Base-by-base conservation (phyloP, 1,140 invertebrate genomes). In the Sinella curviseta region DNA sequence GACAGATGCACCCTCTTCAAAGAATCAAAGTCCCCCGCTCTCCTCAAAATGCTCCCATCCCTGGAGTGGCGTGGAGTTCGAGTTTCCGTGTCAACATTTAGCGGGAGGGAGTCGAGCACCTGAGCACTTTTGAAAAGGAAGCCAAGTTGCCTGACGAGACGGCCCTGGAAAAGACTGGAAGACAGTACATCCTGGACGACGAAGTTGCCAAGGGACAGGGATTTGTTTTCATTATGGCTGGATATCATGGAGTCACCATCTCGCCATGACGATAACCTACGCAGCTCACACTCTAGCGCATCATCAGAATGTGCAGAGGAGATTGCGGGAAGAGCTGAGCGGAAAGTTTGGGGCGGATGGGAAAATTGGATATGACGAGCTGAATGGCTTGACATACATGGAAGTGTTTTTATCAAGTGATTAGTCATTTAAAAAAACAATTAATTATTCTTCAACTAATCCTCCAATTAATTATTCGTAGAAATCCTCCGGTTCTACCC, bases 31-130 rank as follows among this genome's bases (percentile, higher is more conserved):
- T 8, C 8, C 3, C 55, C 57, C 4, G 1, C 74, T 8, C 20
- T 60, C 26, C 54, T 12, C 26, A 77, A 65, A 33, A 77, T 60
- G 48, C 16, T 77, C 4, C 8, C 26, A 2, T 30, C 28, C 20
- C 24, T 65, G 24, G 84, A 85, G 35, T 92, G 91, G 91, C 89
- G 88, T 83, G 84, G 88, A 1, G 80, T 90, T 2, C 85, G 91
- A 36, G 84, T 86, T n/a, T 90, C 91, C 74, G 84, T 91, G 54
- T 89, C 89, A 14, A 90, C 90, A 12, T 60, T 4, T 17, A 60
- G 55, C 12, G 14, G 14, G 24, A 17, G 8, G 55, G 55, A 26
- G 14, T 24, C 12, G 55, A 60, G 12, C 12, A 60, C 12, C 24
- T 60, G 24, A 60, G 55, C n/a, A 14, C 55, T 14, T 60, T 60